These are phyloP conservation scores for Nysson spinosus DNA, from an alignment of 2,888 invertebrate genomes.

Conservation along the genomic window DNA sequence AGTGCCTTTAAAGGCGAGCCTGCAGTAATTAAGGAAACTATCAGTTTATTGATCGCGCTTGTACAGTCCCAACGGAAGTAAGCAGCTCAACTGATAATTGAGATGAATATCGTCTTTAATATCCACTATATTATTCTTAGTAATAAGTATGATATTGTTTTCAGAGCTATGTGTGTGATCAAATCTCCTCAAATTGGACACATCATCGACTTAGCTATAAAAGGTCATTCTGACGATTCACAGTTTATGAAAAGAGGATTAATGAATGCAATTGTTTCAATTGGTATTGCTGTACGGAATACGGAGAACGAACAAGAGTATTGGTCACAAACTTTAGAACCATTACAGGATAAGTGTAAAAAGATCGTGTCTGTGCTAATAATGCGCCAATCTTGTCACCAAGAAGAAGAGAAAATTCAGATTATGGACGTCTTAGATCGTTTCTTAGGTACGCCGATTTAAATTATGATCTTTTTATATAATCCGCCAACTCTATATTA, in stretches of 20 bases:
- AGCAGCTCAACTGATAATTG: too few relatives aligned
- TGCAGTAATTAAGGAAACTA: slow-evolving; percentile 81
- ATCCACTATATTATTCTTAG: too few relatives aligned
- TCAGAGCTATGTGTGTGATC: slow-evolving; percentile 79
- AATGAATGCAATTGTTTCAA: slow-evolving; percentile 85
- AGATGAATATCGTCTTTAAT: too few relatives aligned
- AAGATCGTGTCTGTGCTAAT: slow-evolving; percentile 78
- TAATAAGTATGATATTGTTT: slow-evolving; percentile 49
- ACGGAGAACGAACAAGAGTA: slow-evolving; percentile 57
- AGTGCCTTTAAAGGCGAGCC: slow-evolving; percentile 82
- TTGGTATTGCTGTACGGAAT: slow-evolving; percentile 79
- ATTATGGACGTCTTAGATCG: slow-evolving; percentile 87
- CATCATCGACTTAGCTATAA: slow-evolving; percentile 79
- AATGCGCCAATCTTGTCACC: slow-evolving; percentile 80
- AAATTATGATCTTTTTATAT: neutral
- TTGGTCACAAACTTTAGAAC: slow-evolving; percentile 70
- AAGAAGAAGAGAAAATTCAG: slow-evolving; percentile 83
- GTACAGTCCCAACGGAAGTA: slow-evolving; percentile 79
- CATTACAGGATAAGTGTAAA: slow-evolving; percentile 80
- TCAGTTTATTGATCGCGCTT: slow-evolving; percentile 80
- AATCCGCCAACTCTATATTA: neutral
- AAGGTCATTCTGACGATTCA: slow-evolving; percentile 79
- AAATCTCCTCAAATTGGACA: slow-evolving; percentile 81
- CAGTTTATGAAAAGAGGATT: slow-evolving; percentile 82
- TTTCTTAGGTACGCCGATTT: slow-evolving; percentile 81